Evolutionary conservation across 2,888 invertebrate species (phyloP), one percentile per base, ranked within the genome.

Genomic region (Protophormia terraenovae): DNA sequence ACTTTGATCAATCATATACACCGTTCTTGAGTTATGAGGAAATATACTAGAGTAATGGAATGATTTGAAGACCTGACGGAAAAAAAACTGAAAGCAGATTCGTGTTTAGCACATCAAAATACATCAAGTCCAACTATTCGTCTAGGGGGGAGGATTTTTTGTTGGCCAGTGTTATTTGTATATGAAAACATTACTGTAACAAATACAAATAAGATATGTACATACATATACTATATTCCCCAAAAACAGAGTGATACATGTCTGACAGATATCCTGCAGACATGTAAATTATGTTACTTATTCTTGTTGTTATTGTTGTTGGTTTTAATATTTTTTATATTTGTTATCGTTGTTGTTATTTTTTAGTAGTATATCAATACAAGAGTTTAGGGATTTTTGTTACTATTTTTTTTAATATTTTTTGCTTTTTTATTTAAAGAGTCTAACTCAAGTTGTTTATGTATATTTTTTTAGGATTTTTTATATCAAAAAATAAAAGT

Each of bases 241-340:
- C 16, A 71, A 58, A 71, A 83, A 67, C 64, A 73, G 79, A 82
- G 27, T 85, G 82, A 78, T 83, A 87, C 87, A 87, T 84, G 84
- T 73, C 86, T 87, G 87, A 83, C 86, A 87, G 87, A 86, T 89
- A 89, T 89, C 88, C 89, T 89, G 88, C 90, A 90, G 90, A 90
- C 90, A 90, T 90, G 90, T 90, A 90, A 90, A 90, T 90, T 89
- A 71, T 77, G 75, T 75, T 80, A 69, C 38, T 58, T 76, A 73
- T 32, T 73, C 58, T 47, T 53, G 69, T 72, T 76, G 67, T 60
- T 55, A 50, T 53, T 84, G 71, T 85, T 82, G 69, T 22, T 75
- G 22, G 38, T 76, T 47, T 64, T 71, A 62, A 16, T 72, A 38
- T 29, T 55, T 50, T 38, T 32, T 77, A 24, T 53, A 16, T 29